phyloP scores from a whole-genome alignment of 2,113 vertebrate species.

The Corythoichthys haematopterus region DNA sequence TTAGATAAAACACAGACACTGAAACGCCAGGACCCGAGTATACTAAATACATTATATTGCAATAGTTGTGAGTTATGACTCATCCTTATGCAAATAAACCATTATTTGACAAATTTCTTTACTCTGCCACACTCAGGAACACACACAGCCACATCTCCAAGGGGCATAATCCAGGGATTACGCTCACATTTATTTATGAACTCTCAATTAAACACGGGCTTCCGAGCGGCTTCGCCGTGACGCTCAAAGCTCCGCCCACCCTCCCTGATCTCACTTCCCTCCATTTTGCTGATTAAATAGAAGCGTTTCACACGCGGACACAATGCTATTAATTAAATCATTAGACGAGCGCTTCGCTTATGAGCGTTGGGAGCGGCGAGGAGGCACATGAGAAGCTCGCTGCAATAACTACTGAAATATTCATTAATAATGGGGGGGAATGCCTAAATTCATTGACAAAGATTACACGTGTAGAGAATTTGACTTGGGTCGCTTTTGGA shows the following conservation, averaged over 20 bases:
- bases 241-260: neutral
- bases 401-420: constrained; percentile 78
- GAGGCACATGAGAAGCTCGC: constrained; percentile 56
- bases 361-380: constrained; percentile 65
- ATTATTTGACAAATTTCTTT: constrained; percentile 52
- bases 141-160: constrained; percentile 48
- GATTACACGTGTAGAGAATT: constrained; percentile 77
- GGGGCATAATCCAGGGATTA: constrained; percentile 66
- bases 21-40: no score
- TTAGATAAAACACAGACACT: no score
- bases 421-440: constrained; percentile 69
- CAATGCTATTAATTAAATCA: constrained; percentile 82
- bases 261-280: constrained; percentile 67
- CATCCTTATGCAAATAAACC: constrained; percentile 80
- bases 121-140: neutral
- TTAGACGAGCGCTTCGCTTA: constrained; percentile 72
- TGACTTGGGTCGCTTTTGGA: constrained; percentile 58
- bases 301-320: constrained; percentile 76
- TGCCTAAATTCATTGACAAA: constrained; percentile 74
- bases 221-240: constrained; percentile 61
- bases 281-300: constrained; percentile 75
- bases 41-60: neutral
- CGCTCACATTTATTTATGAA: constrained; percentile 75
- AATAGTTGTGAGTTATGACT: constrained; percentile 23
- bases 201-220: constrained; percentile 73